phyloP scores from a whole-genome alignment of 2,797 vertebrate genomes.

The Sarcophilus harrisii region DNA sequence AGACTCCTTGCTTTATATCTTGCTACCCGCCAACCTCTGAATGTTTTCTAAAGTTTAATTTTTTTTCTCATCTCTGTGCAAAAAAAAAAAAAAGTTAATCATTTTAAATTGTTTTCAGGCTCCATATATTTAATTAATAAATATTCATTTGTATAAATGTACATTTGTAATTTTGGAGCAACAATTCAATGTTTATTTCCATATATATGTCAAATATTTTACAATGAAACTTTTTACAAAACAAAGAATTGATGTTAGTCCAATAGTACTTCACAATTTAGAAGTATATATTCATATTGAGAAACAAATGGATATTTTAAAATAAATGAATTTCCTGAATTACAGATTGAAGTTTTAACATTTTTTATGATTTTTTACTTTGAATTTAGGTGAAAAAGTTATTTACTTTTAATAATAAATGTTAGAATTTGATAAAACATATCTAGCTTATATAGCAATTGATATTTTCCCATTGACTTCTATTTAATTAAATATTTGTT shows the following conservation, averaged over 20 bases:
- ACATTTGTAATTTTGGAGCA: background rate
- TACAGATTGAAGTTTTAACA: background rate
- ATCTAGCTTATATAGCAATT: background rate
- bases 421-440: background rate
- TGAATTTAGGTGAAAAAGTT: background rate
- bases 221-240: background rate
- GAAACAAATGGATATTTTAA: background rate
- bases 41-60: constrained; percentile 70
- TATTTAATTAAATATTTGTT: background rate
- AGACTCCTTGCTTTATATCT: constrained; percentile 70
- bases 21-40: constrained; percentile 72
- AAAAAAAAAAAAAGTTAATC: background rate
- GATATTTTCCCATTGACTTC: background rate
- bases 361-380: background rate
- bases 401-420: background rate
- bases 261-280: background rate
- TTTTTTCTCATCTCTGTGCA: constrained; percentile 49
- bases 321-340: background rate
- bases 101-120: constrained; percentile 56
- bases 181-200: background rate
- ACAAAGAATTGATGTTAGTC: background rate
- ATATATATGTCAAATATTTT: background rate
- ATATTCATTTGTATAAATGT: background rate
- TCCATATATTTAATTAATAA: constrained; percentile 33
- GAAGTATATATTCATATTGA: background rate